Evolutionary conservation across 2,113 vertebrate genomes (phyloP).

Genomic region (Dolichotis patagonum): DNA sequence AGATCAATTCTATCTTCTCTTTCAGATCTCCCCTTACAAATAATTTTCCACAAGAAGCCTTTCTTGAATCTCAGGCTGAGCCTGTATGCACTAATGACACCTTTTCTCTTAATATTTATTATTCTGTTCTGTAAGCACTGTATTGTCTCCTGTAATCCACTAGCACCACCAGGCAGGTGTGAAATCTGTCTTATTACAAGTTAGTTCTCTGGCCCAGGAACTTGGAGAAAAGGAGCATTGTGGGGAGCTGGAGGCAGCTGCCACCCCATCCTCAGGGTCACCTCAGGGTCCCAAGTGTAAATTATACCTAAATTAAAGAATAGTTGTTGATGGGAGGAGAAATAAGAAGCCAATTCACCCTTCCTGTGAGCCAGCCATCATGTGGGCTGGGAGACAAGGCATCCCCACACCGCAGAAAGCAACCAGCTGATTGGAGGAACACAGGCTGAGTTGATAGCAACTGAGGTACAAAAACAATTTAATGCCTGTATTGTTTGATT

Average conservation of each 20-base stretch:
- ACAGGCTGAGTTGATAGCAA: too few species aligned
- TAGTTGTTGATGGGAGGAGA: background rate
- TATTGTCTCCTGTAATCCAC: background rate
- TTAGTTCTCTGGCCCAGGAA: background rate
- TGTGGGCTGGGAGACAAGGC: too few species aligned
- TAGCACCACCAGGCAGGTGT: background rate
- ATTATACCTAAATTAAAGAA: background rate
- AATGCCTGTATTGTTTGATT: too few species aligned
- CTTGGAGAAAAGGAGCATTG: background rate
- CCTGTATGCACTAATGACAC: too few species aligned
- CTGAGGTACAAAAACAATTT: too few species aligned
- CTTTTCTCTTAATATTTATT: background rate
- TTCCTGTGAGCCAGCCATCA: too few species aligned
- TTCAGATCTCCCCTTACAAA: background rate
- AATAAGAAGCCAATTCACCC: too few species aligned
- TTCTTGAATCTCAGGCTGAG: background rate
- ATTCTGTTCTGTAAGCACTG: background rate
- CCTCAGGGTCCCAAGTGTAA: background rate
- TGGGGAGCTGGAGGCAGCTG: background rate
- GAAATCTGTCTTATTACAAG: background rate
- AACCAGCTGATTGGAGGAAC: too few species aligned
- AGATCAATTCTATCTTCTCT: background rate
- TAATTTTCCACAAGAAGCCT: background rate
- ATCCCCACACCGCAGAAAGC: too few species aligned
- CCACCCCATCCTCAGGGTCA: background rate